Base-by-base conservation (phyloP, 2,888 invertebrate genomes). In the Eupithecia tripunctaria region DNA sequence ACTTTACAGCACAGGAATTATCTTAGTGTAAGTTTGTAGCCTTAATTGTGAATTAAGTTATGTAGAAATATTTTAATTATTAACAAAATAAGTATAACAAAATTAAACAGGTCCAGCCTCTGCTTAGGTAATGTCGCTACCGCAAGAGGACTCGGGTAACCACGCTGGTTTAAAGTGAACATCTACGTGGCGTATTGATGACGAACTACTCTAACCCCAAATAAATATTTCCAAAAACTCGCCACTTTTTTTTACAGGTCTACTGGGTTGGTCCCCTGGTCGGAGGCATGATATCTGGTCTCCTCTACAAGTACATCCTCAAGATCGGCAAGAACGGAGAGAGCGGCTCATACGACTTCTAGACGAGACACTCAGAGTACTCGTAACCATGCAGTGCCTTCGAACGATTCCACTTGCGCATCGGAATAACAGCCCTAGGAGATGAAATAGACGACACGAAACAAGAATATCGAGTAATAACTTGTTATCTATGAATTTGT, bases 251-350 rank as follows among this genome's bases (percentile, higher is more conserved):
- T 43, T 27, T 27, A 14, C 89, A 96, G 97, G 95, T 98, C 4
- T 98, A 98, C 91, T 98, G 98, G 98, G 96, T 97, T 62, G 98
- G 98, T 2, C 98, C 98, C 5, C 95, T 97, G 78, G 88, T 96
- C 36, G 98, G 98, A 27, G 98, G 97, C 18, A 95, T 96, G 67
- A 86, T 96, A 8, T 97, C 97, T 14, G 97, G 96, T 7, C 88
- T 97, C 27, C 86, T 97, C 67, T 98, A 98, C 93, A 95, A 95
- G 77, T 95, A 96, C 87, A 91, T 96, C 80, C 96, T 96, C 87
- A 95, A 96, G 90, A 96, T 96, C 80, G 95, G 96, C 87, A 97
- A 97, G 90, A 95, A 95, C 29, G 96, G 96, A 80, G 97, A 97
- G 84, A 95, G 95, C 75, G 96, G 96, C 78, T 97, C 97, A 27